Percentiles rank a stretch among this genome's conserved stretches.
Conservation (phyloP, 2,888 invertebrate species). For the Rotaria sp. region DNA sequence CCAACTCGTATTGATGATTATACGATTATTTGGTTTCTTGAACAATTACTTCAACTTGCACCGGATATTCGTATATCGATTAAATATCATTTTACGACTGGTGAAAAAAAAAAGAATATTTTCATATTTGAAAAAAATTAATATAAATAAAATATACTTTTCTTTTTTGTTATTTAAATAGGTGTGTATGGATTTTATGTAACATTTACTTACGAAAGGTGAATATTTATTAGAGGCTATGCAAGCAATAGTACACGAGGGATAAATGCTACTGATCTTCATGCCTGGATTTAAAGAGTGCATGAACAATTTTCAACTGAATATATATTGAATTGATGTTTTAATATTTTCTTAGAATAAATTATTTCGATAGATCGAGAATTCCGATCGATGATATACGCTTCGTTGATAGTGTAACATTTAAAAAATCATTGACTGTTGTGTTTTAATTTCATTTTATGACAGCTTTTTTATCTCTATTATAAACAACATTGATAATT, state of each 20-base stretch:
- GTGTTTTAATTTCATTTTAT: no score
- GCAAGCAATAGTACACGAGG: neutral
- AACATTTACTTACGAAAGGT: constrained; percentile 80
- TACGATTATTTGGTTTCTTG: constrained; percentile 76
- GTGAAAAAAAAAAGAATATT: neutral
- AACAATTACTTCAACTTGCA: constrained; percentile 71
- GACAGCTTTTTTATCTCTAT: no score
- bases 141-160: neutral
- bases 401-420: no score
- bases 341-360: no score
- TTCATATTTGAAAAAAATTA: no score
- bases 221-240: constrained; percentile 54
- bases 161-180: neutral
- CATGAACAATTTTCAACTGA: neutral
- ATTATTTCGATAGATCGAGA: no score
- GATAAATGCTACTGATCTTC: neutral
- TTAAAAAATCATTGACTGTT: no score
- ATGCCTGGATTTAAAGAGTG: neutral
- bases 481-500: no score
- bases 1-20: constrained; percentile 74
- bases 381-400: no score
- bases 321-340: no score
- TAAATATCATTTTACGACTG: constrained; percentile 31
- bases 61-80: constrained; percentile 62
- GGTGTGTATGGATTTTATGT: constrained; percentile 69